A percentile compares a stretch with the other conserved stretches of the same genome.
These are phyloP conservation scores for Rhinichthys osculus DNA, from an alignment of 2,797 vertebrate genomes.

Conservation along the genomic window DNA sequence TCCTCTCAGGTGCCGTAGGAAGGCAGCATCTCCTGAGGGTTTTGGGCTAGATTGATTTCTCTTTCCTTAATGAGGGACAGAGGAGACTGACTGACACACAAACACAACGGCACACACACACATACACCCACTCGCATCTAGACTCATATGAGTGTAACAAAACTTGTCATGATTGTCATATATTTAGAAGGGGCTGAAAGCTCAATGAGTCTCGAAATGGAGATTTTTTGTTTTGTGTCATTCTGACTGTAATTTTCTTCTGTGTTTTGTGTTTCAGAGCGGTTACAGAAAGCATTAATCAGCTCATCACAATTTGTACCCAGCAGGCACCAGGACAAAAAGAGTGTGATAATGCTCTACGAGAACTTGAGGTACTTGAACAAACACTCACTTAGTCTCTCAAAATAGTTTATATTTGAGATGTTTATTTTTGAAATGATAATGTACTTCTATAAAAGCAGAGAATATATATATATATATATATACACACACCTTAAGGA, in stretches of 20 bases:
- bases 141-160: constrained; percentile 75
- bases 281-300: constrained; percentile 98
- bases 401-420: neutral
- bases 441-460: neutral
- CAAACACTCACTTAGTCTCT: neutral
- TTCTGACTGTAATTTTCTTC: constrained; percentile 3
- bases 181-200: constrained; percentile 60
- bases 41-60: constrained; percentile 78
- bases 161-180: constrained; percentile 60
- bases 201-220: constrained; percentile 3
- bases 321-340: constrained; percentile 98
- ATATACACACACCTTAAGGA: no score
- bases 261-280: constrained; percentile 82
- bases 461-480: neutral
- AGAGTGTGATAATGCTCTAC: constrained; percentile 96
- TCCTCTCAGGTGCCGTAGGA: constrained; percentile 56
- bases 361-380: constrained; percentile 91
- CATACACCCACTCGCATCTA: constrained; percentile 53
- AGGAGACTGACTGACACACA: constrained; percentile 70
- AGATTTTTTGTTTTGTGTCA: constrained; percentile 34
- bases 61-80: constrained; percentile 79
- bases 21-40: constrained; percentile 72
- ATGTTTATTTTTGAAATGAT: neutral
- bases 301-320: constrained; percentile 96
- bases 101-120: constrained; percentile 13